Evolutionary conservation across 2,797 vertebrate genomes (phyloP).

Genomic region (Netta rufina): DNA sequence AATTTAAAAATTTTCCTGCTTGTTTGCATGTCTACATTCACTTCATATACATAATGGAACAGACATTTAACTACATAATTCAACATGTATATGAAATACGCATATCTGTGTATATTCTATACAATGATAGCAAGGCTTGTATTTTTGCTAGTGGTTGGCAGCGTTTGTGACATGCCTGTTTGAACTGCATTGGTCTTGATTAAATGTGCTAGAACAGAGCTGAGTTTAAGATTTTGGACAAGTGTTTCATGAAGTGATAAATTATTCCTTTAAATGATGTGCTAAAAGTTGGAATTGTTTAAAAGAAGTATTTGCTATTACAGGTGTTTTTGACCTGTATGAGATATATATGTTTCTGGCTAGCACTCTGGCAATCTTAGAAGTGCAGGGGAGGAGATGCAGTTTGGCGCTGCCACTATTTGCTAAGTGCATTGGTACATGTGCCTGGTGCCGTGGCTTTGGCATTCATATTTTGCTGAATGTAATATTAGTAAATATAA

Average conservation of each 20-base stretch:
- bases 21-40: background rate
- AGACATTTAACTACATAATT: background rate
- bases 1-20: background rate
- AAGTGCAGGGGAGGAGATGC: slow-evolving; percentile 2
- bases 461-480: background rate
- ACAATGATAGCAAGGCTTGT: background rate
- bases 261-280: slow-evolving; percentile 11
- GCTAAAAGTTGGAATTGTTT: slow-evolving; percentile 40
- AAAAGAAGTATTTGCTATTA: slow-evolving; percentile 30
- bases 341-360: background rate
- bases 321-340: slow-evolving; percentile 41
- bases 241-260: background rate
- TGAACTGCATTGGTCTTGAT: slow-evolving; percentile 17
- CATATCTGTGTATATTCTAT: background rate
- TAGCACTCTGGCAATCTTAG: slow-evolving; percentile 39
- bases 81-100: background rate
- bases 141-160: slow-evolving; percentile 34
- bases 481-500: slow-evolving; percentile 31
- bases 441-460: background rate
- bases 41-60: background rate
- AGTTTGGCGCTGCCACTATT: slow-evolving; percentile 28
- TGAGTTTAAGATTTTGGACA: slow-evolving; percentile 32
- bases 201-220: slow-evolving; percentile 13
- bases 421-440: background rate
- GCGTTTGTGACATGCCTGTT: slow-evolving; percentile 27